Percentiles rank a stretch among this genome's conserved stretches.
Evolutionary conservation across 2,888 invertebrate genomes (phyloP).

Genomic region (Dolichomitus sp.): DNA sequence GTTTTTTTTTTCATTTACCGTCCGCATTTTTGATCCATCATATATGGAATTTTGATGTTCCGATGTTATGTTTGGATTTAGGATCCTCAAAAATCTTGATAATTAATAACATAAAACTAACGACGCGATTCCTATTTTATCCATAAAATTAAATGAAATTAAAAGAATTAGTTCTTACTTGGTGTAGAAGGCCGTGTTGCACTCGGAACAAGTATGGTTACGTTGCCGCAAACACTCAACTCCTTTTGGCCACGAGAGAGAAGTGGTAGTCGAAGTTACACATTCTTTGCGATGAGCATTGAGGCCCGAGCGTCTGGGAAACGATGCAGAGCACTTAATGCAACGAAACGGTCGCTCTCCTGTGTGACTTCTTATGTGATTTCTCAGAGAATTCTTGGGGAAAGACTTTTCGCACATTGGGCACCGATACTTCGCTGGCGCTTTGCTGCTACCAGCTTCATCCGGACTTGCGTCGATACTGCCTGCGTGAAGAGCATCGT

Average conservation of each 20-base stretch:
- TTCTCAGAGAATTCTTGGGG: constrained; percentile 89
- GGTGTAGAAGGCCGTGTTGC: constrained; percentile 83
- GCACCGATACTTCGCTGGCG: constrained; percentile 88
- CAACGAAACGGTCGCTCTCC: constrained; percentile 92
- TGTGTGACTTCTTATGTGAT: constrained; percentile 92
- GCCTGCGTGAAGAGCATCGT: constrained; percentile 90
- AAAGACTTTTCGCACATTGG: constrained; percentile 90
- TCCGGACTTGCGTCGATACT: constrained; percentile 82
- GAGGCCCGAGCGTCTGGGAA: constrained; percentile 90
- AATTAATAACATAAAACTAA: no score
- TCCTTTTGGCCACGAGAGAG: constrained; percentile 25
- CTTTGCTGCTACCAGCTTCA: constrained; percentile 76
- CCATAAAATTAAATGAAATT: not conserved
- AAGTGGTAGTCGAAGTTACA: constrained; percentile 67
- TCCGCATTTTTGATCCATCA: no score
- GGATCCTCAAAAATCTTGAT: no score
- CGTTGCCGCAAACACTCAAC: constrained; percentile 70
- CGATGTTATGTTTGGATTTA: no score
- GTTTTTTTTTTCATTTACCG: no score
- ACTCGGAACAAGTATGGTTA: constrained; percentile 82
- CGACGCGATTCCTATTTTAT: not conserved
- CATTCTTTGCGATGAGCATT: constrained; percentile 88
- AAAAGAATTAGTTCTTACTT: constrained; percentile 81
- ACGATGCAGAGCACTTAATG: constrained; percentile 88
- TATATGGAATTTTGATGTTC: no score